These are phyloP conservation scores for Caenorhabditis sp. DNA, from an alignment of 2,888 invertebrate species.

Conservation along the genomic window DNA sequence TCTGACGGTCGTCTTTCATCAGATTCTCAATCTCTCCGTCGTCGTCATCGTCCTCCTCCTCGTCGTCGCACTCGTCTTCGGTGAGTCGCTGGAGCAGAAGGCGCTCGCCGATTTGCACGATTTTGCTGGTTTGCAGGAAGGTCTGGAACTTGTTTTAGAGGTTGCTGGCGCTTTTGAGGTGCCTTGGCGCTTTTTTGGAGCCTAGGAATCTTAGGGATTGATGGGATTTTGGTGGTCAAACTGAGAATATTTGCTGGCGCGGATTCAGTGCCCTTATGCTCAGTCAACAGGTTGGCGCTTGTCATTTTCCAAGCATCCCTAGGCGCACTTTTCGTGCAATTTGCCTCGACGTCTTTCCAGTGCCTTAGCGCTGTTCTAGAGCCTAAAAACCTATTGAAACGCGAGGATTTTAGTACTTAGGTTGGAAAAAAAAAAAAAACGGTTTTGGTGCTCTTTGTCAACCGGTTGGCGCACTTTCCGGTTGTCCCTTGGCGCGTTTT, in stretches of 20 bases:
- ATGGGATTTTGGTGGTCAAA: too few species aligned
- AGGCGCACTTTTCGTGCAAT: too few species aligned
- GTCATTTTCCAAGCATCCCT: too few species aligned
- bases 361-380: background rate
- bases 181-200: background rate
- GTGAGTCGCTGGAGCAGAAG: conserved; percentile 48
- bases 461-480: background rate
- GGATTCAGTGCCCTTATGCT: too few species aligned
- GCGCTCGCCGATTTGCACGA: conserved; percentile 69
- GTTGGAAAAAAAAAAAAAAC: too few species aligned
- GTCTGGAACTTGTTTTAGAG: conserved; percentile 63
- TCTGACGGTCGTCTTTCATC: conserved; percentile 47
- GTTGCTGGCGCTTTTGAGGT: conserved; percentile 12
- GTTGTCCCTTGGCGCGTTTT: background rate
- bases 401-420: too few species aligned
- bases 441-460: too few species aligned
- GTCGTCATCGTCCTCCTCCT: conserved; percentile 60
- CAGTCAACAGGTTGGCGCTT: too few species aligned
- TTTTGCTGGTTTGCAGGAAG: conserved; percentile 73
- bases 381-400: background rate
- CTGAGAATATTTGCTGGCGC: too few species aligned
- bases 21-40: conserved; percentile 49
- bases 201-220: too few species aligned
- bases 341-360: background rate
- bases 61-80: conserved; percentile 66